Conservation (phyloP, 2,113 vertebrate species). For the Connochaetes taurinus region DNA sequence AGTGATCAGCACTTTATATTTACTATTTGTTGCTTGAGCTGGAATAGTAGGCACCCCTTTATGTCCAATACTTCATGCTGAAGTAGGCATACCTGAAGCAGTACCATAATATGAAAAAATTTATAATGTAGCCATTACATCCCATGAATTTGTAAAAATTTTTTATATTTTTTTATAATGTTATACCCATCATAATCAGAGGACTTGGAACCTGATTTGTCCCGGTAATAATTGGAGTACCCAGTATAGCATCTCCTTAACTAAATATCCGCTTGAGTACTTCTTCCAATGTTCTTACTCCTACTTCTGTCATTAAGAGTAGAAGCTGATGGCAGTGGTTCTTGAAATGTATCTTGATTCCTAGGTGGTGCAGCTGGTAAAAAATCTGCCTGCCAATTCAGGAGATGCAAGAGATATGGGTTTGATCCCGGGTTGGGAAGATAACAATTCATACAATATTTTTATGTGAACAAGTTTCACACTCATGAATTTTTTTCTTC, state of each 20-base stretch:
- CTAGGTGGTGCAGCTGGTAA: not conserved
- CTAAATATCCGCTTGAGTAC: not conserved
- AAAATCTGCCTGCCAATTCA: no score
- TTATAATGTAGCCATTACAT: not conserved
- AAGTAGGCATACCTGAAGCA: not conserved
- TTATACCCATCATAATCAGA: not conserved
- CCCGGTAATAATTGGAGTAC: not conserved
- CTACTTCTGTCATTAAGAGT: not conserved
- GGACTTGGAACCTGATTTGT: not conserved
- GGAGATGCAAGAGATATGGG: no score
- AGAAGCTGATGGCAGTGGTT: not conserved
- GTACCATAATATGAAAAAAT: not conserved
- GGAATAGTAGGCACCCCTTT: not conserved
- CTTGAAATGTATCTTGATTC: not conserved
- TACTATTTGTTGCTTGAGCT: no score
- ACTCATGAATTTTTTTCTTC: not conserved
- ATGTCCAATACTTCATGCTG: not conserved
- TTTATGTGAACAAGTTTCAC: not conserved
- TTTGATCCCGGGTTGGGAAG: not conserved
- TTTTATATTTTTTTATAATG: not conserved
- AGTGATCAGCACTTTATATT: no score
- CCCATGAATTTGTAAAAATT: not conserved
- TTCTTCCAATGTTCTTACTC: not conserved
- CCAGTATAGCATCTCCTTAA: not conserved
- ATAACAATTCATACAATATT: not conserved